Conservation (phyloP, 2,113 vertebrate species). For the Ptyas mucosa region DNA sequence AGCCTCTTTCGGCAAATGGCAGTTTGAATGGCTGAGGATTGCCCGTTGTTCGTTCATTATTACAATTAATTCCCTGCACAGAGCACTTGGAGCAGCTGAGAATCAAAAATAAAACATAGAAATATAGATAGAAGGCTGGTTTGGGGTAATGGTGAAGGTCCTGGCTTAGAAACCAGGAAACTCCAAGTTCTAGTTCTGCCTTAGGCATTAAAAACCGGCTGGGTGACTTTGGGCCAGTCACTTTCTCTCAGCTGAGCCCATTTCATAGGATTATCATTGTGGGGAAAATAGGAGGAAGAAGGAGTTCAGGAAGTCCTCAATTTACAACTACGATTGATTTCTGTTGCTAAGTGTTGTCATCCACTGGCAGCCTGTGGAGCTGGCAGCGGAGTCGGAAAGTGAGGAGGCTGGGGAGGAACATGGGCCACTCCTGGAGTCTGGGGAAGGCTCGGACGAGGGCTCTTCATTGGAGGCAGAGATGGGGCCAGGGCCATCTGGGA, state of each 20-base stretch:
- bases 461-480: too few relatives aligned
- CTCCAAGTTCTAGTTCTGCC: not conserved
- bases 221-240: not conserved
- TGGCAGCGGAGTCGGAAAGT: too few relatives aligned
- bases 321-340: not conserved
- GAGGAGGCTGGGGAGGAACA: too few relatives aligned
- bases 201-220: not conserved
- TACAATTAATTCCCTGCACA: not conserved
- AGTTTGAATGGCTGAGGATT: not conserved
- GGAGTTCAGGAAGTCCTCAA: not conserved
- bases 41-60: not conserved
- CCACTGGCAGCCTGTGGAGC: too few relatives aligned
- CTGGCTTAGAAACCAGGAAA: not conserved
- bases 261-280: not conserved
- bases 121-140: not conserved
- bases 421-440: too few relatives aligned
- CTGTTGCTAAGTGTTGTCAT: too few relatives aligned
- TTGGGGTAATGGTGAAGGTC: not conserved
- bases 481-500: too few relatives aligned
- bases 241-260: not conserved
- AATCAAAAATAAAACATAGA: not conserved
- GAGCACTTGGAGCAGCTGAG: not conserved
- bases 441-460: too few relatives aligned
- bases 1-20: not conserved
- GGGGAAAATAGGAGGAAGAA: not conserved